Evolutionary conservation across 2,113 vertebrate species (phyloP).

Genomic region (Cephalopterus ornatus): DNA sequence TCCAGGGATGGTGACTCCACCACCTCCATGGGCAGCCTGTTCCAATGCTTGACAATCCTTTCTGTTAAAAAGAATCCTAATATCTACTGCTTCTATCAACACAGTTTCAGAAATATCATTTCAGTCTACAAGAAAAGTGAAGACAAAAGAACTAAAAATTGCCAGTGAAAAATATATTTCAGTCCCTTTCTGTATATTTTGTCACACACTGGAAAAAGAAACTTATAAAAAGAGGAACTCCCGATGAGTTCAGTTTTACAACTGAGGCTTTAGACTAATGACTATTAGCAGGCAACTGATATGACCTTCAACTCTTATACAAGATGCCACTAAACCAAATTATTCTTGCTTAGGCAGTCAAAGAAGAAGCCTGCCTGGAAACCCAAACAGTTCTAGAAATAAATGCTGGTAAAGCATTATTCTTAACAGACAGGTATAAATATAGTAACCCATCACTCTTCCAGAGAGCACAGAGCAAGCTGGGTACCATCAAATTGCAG

Average conservation of each 20-base stretch:
- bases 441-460: background rate
- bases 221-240: background rate
- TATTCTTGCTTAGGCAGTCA: background rate
- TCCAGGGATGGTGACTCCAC: background rate
- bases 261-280: background rate
- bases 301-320: background rate
- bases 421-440: background rate
- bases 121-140: background rate
- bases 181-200: background rate
- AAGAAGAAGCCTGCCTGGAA: background rate
- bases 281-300: background rate
- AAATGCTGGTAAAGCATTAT: slow-evolving; percentile 16
- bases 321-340: background rate
- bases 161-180: background rate
- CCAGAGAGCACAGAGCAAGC: background rate
- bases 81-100: background rate
- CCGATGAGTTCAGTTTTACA: background rate
- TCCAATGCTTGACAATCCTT: background rate
- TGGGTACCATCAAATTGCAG: background rate
- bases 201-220: background rate
- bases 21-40: background rate
- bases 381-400: slow-evolving; percentile 8
- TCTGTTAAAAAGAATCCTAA: background rate
- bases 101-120: background rate
- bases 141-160: background rate